A percentile compares a stretch with the other conserved stretches of the same genome.
phyloP scores from a whole-genome alignment of 2,888 invertebrate genomes.

The Hoplodrina ambigua region DNA sequence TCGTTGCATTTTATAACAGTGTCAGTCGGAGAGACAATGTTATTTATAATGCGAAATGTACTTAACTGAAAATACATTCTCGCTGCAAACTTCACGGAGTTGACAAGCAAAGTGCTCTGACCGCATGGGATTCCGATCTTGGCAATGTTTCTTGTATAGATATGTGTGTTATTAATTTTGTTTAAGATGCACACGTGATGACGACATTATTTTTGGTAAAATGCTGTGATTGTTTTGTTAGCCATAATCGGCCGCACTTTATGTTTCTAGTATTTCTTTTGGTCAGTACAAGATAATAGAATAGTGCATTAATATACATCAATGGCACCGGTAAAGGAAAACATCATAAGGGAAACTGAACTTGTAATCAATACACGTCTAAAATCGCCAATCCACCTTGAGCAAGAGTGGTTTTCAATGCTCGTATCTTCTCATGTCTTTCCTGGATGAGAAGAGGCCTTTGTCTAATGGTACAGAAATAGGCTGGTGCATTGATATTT shows the following conservation, averaged over 20 bases:
- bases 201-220: background rate
- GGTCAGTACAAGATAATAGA: too few relatives aligned
- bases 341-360: too few relatives aligned
- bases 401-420: too few relatives aligned
- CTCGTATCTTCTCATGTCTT: too few relatives aligned
- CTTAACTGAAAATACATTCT: slow-evolving; percentile 58
- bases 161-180: slow-evolving; percentile 25
- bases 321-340: too few relatives aligned
- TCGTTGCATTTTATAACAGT: slow-evolving; percentile 48
- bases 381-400: too few relatives aligned
- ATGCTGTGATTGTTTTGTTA: background rate
- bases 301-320: too few relatives aligned
- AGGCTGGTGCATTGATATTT: background rate
- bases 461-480: too few relatives aligned
- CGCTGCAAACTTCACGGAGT: slow-evolving; percentile 46
- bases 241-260: background rate
- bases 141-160: slow-evolving; percentile 14
- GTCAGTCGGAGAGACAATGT: slow-evolving; percentile 39
- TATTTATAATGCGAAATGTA: slow-evolving; percentile 60
- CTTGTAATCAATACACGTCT: too few relatives aligned
- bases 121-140: slow-evolving; percentile 54
- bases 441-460: too few relatives aligned
- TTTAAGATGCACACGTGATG: background rate
- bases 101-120: slow-evolving; percentile 59
- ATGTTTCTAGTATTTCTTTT: too few relatives aligned